Evolutionary conservation across 2,797 vertebrate genomes (phyloP).

Genomic region (Melanotaenia maccullochi): DNA sequence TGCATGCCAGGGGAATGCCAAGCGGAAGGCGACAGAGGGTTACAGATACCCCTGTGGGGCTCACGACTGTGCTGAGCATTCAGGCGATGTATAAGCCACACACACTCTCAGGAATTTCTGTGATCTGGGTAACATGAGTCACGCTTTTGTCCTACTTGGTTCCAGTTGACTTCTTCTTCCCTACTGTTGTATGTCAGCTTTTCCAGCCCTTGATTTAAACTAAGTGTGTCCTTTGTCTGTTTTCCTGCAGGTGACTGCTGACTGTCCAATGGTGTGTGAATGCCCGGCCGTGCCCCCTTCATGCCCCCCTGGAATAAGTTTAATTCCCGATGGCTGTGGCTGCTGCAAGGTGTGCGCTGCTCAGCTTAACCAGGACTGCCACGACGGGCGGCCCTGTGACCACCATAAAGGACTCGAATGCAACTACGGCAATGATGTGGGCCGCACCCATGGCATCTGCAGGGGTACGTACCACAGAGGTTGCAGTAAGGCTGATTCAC

Average conservation of each 20-base stretch:
- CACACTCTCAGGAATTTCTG: constrained; percentile 71
- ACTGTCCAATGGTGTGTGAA: constrained; percentile 78
- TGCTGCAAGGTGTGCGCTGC: constrained; percentile 86
- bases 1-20: constrained; percentile 58
- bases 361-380: constrained; percentile 87
- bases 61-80: constrained; percentile 68
- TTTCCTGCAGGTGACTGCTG: constrained; percentile 68
- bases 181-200: constrained; percentile 3
- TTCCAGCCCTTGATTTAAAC: background rate
- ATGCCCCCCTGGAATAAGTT: constrained; percentile 84
- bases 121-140: constrained; percentile 74
- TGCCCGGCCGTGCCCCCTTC: constrained; percentile 70
- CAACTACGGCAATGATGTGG: constrained; percentile 86
- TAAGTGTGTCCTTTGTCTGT: background rate
- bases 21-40: constrained; percentile 74
- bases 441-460: constrained; percentile 83
- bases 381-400: constrained; percentile 81
- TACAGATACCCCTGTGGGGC: constrained; percentile 71
- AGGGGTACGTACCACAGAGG: constrained; percentile 75
- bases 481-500: background rate
- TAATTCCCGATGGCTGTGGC: constrained; percentile 79
- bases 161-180: constrained; percentile 30
- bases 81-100: constrained; percentile 60
- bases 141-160: constrained; percentile 52
- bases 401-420: constrained; percentile 87